Base-by-base conservation (phyloP, 2,113 vertebrate genomes). In the Stigmatopora argus region DNA sequence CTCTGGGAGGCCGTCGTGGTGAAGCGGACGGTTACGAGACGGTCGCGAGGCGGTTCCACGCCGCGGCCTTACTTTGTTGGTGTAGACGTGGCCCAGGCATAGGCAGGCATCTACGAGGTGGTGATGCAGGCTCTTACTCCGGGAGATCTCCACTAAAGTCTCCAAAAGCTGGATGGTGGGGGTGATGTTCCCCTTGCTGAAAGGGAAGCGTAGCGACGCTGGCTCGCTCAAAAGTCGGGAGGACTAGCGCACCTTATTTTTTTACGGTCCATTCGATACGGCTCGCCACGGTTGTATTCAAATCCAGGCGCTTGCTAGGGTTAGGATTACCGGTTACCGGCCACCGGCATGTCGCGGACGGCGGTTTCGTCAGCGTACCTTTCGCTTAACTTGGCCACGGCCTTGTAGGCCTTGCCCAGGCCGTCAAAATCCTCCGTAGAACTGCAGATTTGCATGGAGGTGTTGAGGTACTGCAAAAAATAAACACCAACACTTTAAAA, bases 401-500 rank as follows among this genome's bases (percentile, higher is more conserved):
- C 86, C 61, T 69, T 86, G 67, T 84, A 87, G 15, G 80, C 65
- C 60, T 67, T 80, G 0, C 73, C 83, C 18, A 85, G 63, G 7
- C 74, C 65, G 0, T 77, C 68, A 18, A 67, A 7, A 11, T 91
- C 73, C 26, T 75, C 26, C 60, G 87, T 70, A 0, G 26, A 49
- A 1, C 34, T 67, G 6, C 21, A 83, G 2, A 87, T 83, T 61
- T 87, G 69, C 62, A 84, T 52, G 57, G 65, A 82, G 0, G 26
- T 62, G 49, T 66, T 81, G 45, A 90, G 81, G 70, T 84, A 80
- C 89, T 91, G 69, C 13, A 75, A 18, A 75, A 13, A 68, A 26
- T 51, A 51, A 21, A 34, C 18, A 7, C 2, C 3, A 18, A 10
- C 26, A 38, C 87, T 90, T 60, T 89, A 85, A 66, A 38, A 38